A percentile compares a stretch with the other conserved stretches of the same genome.
Conservation (phyloP, 2,797 vertebrate genomes). For the Typhlichthys eigenmanni region DNA sequence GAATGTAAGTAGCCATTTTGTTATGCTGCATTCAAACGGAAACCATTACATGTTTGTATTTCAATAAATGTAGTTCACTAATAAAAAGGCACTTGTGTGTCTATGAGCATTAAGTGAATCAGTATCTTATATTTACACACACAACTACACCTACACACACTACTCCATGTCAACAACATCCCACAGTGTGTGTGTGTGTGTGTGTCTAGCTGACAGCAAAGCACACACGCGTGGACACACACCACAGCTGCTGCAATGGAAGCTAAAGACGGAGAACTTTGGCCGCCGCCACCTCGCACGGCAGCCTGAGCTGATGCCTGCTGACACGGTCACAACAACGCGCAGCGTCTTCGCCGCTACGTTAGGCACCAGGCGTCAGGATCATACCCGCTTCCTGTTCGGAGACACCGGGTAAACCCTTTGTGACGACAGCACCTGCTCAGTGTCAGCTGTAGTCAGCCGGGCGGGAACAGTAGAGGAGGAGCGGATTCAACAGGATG, state of each 20-base stretch:
- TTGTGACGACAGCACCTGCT: constrained; percentile 75
- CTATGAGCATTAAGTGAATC: constrained; percentile 42
- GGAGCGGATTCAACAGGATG: constrained; percentile 3
- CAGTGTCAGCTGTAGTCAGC: constrained; percentile 74
- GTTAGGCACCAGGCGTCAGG: constrained; percentile 50
- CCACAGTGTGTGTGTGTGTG: neutral
- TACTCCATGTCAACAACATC: neutral
- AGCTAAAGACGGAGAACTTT: constrained; percentile 29
- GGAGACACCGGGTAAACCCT: too few relatives aligned
- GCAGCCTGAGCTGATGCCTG: constrained; percentile 72
- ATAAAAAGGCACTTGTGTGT: neutral
- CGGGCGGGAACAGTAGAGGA: constrained; percentile 4
- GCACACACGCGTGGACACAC: constrained; percentile 29
- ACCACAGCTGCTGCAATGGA: constrained; percentile 54
- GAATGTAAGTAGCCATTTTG: neutral
- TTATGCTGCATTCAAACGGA: neutral
- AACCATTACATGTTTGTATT: too few relatives aligned
- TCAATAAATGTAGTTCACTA: too few relatives aligned
- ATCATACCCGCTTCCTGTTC: too few relatives aligned
- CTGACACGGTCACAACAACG: constrained; percentile 74
- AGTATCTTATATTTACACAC: constrained; percentile 22
- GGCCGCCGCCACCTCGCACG: constrained; percentile 13
- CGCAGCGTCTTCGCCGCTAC: constrained; percentile 58
- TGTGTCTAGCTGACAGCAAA: constrained; percentile 17
- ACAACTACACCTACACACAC: neutral